A percentile compares a stretch with the other conserved stretches of the same genome.
Evolutionary conservation across 2,888 invertebrate genomes (phyloP).

Genomic region (Euproctis similis): DNA sequence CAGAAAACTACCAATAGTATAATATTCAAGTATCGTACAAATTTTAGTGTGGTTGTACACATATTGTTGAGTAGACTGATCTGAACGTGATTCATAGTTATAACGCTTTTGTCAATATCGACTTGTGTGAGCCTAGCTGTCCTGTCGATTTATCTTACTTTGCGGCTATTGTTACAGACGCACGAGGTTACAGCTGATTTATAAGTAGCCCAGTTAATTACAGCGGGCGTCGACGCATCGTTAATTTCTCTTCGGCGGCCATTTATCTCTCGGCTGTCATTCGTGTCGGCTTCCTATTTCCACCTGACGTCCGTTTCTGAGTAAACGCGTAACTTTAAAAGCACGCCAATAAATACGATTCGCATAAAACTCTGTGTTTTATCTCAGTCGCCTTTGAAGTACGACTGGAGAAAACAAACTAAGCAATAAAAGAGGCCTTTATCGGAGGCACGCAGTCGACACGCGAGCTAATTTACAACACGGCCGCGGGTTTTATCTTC

Average conservation of each 20-base stretch:
- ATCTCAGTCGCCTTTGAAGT: conserved; percentile 72
- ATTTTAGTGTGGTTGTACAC: conserved; percentile 22
- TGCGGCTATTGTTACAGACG: conserved; percentile 63
- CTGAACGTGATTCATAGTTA: conserved; percentile 39
- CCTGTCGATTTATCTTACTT: conserved; percentile 71
- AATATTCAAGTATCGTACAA: conserved; percentile 1
- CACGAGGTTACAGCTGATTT: conserved; percentile 62
- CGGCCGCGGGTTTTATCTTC: conserved; percentile 75
- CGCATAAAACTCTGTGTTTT: conserved; percentile 70
- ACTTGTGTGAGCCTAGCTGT: conserved; percentile 61
- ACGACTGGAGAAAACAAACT: conserved; percentile 73
- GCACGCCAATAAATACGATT: conserved; percentile 56
- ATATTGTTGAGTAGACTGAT: conserved; percentile 26
- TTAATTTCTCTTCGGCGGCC: conserved; percentile 51
- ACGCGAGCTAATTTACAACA: conserved; percentile 76
- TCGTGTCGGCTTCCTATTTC: conserved; percentile 33
- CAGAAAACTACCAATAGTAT: conserved; percentile 27
- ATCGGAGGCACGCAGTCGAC: conserved; percentile 74
- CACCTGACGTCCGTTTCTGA: conserved; percentile 34
- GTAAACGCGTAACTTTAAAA: conserved; percentile 33
- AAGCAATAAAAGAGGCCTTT: conserved; percentile 74
- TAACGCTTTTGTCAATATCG: conserved; percentile 60
- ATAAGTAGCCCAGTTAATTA: conserved; percentile 68
- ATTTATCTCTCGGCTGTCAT: conserved; percentile 47
- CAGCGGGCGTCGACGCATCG: conserved; percentile 51